A percentile compares a stretch with the other conserved stretches of the same genome.
Conservation (phyloP, 2,888 invertebrate species). For the Colostygia pectinataria region DNA sequence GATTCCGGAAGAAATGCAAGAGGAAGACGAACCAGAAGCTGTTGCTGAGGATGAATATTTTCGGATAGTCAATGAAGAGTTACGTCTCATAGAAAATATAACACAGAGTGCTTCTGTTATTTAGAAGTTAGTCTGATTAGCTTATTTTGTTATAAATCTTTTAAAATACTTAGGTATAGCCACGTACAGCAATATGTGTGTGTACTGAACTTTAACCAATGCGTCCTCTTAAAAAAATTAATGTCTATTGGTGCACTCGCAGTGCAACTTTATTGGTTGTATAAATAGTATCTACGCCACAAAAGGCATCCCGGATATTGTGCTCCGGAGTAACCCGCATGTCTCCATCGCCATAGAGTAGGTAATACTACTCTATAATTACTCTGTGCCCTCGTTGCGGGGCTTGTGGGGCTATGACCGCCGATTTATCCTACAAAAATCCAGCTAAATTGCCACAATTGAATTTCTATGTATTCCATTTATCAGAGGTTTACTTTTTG, state of each 20-base stretch:
- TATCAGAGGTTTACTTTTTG: conserved; percentile 41
- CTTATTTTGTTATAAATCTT: no score
- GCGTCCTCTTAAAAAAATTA: no score
- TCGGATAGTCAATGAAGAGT: conserved; percentile 74
- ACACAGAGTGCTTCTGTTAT: conserved; percentile 21
- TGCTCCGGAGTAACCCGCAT: conserved; percentile 57
- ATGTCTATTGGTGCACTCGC: conserved; percentile 47
- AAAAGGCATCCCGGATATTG: conserved; percentile 57
- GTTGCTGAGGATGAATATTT: conserved; percentile 69
- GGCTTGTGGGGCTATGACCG: conserved; percentile 55
- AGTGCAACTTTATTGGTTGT: conserved; percentile 44
- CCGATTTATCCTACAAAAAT: conserved; percentile 57
- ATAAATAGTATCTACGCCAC: conserved; percentile 30
- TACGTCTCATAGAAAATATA: conserved; percentile 44
- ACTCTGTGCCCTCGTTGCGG: conserved; percentile 40
- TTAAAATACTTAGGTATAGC: no score
- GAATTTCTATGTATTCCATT: conserved; percentile 45
- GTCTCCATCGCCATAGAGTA: no score
- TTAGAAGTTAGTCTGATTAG: conserved; percentile 34
- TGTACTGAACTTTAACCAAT: no score
- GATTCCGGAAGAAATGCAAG: conserved; percentile 30
- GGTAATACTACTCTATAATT: no score
- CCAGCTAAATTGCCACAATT: conserved; percentile 49
- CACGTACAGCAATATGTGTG: no score
- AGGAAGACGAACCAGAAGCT: conserved; percentile 42